These are phyloP conservation scores for Pipistrellus pipistrellus DNA, from an alignment of 2,797 vertebrate genomes.

Conservation along the genomic window DNA sequence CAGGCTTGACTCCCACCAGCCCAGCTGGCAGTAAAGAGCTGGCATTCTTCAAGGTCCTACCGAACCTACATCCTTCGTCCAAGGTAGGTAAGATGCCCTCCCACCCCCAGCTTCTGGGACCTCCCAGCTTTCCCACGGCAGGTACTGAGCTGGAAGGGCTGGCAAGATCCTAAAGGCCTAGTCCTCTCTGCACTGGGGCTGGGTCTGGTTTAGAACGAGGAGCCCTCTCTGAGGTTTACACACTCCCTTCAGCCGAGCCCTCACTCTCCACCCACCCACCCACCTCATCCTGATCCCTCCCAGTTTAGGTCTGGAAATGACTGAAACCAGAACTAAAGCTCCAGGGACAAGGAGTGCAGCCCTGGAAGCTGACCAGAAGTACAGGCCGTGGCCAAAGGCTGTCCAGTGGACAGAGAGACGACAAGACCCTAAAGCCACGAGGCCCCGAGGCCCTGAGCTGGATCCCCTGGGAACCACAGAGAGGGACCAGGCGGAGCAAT, in stretches of 20 bases:
- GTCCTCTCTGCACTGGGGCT: not conserved
- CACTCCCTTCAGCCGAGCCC: not conserved
- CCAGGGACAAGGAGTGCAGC: not conserved
- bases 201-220: not conserved
- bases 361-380: not conserved
- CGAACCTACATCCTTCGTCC: not conserved
- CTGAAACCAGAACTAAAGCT: not conserved
- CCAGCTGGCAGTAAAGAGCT: not conserved
- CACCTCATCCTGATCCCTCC: not conserved
- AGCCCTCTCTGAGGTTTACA: not conserved
- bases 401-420: not conserved
- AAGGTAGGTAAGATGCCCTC: not conserved
- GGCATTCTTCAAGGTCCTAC: not conserved
- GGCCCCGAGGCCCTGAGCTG: not conserved
- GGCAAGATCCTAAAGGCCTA: not conserved
- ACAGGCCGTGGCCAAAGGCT: not conserved
- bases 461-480: not conserved
- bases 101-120: not conserved
- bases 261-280: not conserved
- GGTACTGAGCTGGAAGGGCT: not conserved
- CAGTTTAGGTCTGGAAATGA: not conserved
- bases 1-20: not conserved
- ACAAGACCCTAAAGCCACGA: not conserved
- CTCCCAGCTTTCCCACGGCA: not conserved
- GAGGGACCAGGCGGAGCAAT: not conserved